A percentile compares a stretch with the other conserved stretches of the same genome.
Evolutionary conservation across 1,140 invertebrate species (phyloP).

Genomic region (Kradibia gibbosae): DNA sequence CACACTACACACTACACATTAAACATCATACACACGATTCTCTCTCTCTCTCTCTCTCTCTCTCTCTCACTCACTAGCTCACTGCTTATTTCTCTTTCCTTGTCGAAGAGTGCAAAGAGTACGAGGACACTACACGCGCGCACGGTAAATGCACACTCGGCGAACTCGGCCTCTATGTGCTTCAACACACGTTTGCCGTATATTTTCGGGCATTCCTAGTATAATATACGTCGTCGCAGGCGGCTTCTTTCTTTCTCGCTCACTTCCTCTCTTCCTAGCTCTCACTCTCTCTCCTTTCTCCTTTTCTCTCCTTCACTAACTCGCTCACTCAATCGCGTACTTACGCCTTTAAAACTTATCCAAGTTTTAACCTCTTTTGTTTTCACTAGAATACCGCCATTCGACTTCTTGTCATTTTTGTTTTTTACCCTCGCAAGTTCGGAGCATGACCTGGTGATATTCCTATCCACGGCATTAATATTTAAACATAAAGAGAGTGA

Average conservation of each 20-base stretch:
- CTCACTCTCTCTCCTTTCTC: neutral
- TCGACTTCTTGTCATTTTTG: neutral
- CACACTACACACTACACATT: no score
- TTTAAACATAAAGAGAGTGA: neutral
- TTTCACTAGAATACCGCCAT: neutral
- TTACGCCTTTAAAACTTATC: neutral
- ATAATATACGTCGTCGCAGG: conserved; percentile 10
- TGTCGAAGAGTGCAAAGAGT: no score
- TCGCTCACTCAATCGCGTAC: conserved; percentile 51
- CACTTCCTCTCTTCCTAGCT: neutral
- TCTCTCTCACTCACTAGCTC: no score
- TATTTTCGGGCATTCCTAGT: conserved; percentile 23
- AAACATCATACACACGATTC: no score
- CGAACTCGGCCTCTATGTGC: neutral
- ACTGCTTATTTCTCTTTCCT: neutral
- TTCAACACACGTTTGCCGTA: neutral
- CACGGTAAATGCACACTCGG: neutral
- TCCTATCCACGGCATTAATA: neutral
- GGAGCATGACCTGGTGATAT: neutral
- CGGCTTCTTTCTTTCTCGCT: neutral
- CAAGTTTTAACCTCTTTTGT: conserved; percentile 76
- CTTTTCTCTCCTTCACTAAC: neutral
- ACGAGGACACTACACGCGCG: neutral
- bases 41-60: no score
- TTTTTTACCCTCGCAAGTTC: neutral